These are phyloP conservation scores for Caenorhabditis tropicalis DNA, from an alignment of 1,140 invertebrate species.

Conservation along the genomic window DNA sequence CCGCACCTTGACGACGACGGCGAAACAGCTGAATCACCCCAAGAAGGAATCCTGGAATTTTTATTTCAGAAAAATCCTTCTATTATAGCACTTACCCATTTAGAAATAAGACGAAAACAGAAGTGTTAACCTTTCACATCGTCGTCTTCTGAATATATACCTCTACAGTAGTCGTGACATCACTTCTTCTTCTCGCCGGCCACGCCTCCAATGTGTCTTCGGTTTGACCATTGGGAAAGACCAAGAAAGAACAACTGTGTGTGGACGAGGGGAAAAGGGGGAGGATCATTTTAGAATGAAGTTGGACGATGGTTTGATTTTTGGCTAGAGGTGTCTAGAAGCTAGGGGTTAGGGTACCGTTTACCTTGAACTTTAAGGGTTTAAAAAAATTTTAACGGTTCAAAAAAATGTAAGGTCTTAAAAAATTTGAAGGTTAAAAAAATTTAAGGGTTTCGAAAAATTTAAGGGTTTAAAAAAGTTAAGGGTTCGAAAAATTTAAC, in stretches of 20 bases:
- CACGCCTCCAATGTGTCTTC: constrained; percentile 9
- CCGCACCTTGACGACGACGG: not conserved
- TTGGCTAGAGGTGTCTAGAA: not conserved
- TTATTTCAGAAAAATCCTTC: not conserved
- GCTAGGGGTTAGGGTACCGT: no score
- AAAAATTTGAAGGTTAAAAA: no score
- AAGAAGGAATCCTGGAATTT: constrained; percentile 10
- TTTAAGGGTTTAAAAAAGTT: no score
- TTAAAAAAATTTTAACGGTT: no score
- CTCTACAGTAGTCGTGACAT: constrained; percentile 28
- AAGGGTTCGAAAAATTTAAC: no score
- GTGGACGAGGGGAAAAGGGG: not conserved
- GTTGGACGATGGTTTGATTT: not conserved
- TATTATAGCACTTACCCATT: not conserved
- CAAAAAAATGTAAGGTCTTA: no score
- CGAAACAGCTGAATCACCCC: constrained; percentile 6
- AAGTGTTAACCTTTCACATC: not conserved
- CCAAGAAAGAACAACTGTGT: constrained; percentile 28
- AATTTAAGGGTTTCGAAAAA: no score
- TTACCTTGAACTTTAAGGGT: no score
- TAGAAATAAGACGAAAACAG: not conserved
- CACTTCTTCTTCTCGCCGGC: not conserved
- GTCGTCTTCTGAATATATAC: constrained; percentile 15
- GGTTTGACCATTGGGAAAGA: constrained; percentile 3
- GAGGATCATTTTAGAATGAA: not conserved